phyloP scores from a whole-genome alignment of 1,140 invertebrate species.

The Polyergus mexicanus region DNA sequence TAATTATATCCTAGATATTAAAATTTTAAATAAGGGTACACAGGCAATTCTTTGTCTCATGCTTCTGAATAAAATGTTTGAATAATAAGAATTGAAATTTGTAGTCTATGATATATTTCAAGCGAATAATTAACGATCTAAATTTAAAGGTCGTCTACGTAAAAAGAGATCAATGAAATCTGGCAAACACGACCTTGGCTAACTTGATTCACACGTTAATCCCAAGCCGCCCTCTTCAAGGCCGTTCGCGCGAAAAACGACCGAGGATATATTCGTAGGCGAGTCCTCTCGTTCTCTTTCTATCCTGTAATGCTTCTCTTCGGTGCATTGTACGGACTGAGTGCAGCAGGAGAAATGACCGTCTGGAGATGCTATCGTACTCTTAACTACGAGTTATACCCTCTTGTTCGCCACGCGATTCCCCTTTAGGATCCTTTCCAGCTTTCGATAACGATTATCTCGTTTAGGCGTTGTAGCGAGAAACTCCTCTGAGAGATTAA shows the following conservation, averaged over 20 bases:
- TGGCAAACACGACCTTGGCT: constrained; percentile 60
- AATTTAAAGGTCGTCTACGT: constrained; percentile 11
- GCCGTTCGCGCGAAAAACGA: constrained; percentile 46
- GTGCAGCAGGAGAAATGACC: constrained; percentile 71
- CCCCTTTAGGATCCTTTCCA: constrained; percentile 24
- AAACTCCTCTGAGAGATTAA: constrained; percentile 26
- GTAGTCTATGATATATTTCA: neutral
- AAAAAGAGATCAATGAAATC: constrained; percentile 6
- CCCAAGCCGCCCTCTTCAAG: constrained; percentile 61
- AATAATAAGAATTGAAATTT: no score
- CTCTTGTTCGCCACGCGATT: constrained; percentile 34
- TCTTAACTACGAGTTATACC: constrained; percentile 59
- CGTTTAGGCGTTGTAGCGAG: constrained; percentile 3
- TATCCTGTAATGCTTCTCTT: neutral
- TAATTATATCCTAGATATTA: neutral
- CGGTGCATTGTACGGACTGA: constrained; percentile 42
- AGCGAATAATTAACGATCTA: neutral
- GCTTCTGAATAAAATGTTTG: neutral
- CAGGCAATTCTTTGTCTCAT: neutral
- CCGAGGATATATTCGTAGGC: constrained; percentile 45
- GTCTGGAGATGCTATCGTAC: constrained; percentile 81
- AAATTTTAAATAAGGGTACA: neutral
- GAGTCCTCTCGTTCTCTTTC: neutral
- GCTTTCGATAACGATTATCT: constrained; percentile 47
- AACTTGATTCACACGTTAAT: constrained; percentile 46